Conservation (phyloP, 2,797 vertebrate species). For the Alca torda region DNA sequence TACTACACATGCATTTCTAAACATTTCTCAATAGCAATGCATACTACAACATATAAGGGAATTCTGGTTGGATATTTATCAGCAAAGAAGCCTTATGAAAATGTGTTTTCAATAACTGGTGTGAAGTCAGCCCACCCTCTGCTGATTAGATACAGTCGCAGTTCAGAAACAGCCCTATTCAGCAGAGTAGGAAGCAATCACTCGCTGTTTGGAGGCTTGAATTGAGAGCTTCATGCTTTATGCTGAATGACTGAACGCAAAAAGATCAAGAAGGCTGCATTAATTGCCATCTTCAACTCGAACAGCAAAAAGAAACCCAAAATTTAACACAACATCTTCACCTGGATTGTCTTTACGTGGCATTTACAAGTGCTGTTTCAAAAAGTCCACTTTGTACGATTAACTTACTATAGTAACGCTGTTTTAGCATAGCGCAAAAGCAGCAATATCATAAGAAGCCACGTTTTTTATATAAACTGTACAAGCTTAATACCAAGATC, state of each 20-base stretch:
- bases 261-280: slow-evolving; percentile 20
- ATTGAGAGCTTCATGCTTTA: slow-evolving; percentile 39
- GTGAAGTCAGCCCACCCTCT: slow-evolving; percentile 61
- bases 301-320: background rate
- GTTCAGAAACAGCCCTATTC: slow-evolving; percentile 58
- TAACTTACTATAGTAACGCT: rapidly evolving
- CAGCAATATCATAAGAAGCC: background rate
- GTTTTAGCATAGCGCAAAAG: background rate
- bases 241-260: slow-evolving; percentile 11
- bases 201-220: background rate
- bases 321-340: background rate
- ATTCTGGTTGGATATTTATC: slow-evolving; percentile 56
- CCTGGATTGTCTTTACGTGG: background rate
- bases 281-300: slow-evolving; percentile 22
- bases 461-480: background rate
- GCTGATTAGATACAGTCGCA: slow-evolving; percentile 61
- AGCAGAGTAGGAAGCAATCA: slow-evolving; percentile 39
- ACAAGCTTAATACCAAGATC: background rate
- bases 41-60: slow-evolving; percentile 15
- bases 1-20: slow-evolving; percentile 39
- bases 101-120: slow-evolving; percentile 59
- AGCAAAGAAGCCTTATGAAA: slow-evolving; percentile 48
- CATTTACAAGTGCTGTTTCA: background rate
- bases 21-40: slow-evolving; percentile 46
- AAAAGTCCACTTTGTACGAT: background rate